Percentiles rank a stretch among this genome's conserved stretches.
phyloP scores from a whole-genome alignment of 2,797 vertebrate genomes.

The Iguana delicatissima region DNA sequence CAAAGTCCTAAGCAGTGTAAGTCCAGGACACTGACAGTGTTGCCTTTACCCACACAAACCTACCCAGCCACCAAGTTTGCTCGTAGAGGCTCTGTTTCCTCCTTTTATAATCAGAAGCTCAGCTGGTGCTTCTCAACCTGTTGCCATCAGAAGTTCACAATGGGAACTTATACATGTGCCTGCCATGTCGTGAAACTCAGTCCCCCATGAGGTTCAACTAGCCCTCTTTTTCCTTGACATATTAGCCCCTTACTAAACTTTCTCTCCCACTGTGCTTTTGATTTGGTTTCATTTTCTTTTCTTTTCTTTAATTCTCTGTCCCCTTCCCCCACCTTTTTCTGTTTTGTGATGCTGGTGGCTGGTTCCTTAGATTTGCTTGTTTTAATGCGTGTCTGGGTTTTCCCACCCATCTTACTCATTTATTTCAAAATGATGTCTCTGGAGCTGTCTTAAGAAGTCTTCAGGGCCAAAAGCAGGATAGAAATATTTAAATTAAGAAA shows the following conservation, averaged over 20 bases:
- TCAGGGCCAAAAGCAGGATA: background rate
- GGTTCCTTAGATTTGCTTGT: background rate
- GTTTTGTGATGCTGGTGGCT: background rate
- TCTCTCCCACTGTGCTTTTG: background rate
- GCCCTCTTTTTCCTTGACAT: background rate
- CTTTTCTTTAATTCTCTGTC: background rate
- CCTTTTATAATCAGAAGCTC: background rate
- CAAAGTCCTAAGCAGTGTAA: background rate
- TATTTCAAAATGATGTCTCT: background rate
- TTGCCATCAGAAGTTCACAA: background rate
- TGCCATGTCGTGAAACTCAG: background rate
- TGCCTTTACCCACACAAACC: background rate
- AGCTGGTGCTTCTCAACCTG: background rate
- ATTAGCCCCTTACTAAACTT: background rate
- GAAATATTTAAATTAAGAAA: conserved; percentile 3
- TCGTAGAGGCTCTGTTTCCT: background rate
- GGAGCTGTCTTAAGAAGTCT: background rate
- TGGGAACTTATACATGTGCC: background rate
- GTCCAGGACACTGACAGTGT: background rate
- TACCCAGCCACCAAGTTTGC: background rate
- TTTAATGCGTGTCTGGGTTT: background rate
- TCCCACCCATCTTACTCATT: background rate
- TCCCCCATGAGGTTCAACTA: background rate
- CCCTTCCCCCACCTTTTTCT: no score
- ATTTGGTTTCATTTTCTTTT: background rate